phyloP scores from a whole-genome alignment of 2,888 invertebrate species.

The Aporophyla lueneburgensis region DNA sequence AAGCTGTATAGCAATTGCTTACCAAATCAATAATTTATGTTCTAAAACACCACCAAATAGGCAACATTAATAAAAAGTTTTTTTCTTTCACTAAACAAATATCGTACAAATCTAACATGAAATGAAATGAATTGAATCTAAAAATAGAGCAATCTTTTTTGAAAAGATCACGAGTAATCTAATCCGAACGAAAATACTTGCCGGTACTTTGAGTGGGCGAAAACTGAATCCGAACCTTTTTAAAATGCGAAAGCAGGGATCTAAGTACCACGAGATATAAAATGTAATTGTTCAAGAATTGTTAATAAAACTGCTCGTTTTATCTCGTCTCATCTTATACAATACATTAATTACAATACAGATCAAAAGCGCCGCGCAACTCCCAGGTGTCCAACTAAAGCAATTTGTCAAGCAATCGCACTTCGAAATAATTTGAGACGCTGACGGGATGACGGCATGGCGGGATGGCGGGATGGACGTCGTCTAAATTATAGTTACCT shows the following conservation, averaged over 20 bases:
- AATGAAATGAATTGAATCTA: slow-evolving; percentile 6
- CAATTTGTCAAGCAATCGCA: slow-evolving; percentile 61
- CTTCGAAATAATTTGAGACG: slow-evolving; percentile 64
- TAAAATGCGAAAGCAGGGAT: not conserved
- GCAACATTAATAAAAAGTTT: not conserved
- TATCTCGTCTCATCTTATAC: not conserved
- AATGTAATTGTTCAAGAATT: not conserved
- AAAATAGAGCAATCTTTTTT: not conserved
- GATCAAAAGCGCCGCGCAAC: slow-evolving; percentile 39
- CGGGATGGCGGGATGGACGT: slow-evolving; percentile 62
- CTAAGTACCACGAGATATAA: not conserved
- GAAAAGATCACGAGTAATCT: not conserved
- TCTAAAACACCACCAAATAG: not conserved
- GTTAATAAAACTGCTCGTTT: slow-evolving; percentile 19
- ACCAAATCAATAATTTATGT: not conserved
- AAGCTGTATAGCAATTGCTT: slow-evolving; percentile 4
- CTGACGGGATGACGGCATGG: slow-evolving; percentile 59
- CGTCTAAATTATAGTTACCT: slow-evolving; percentile 74
- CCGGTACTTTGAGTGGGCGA: not conserved
- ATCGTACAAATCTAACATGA: not conserved
- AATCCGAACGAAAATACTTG: slow-evolving; percentile 22
- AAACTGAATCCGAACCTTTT: not conserved
- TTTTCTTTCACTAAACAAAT: not conserved
- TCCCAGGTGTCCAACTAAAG: slow-evolving; percentile 55
- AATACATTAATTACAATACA: slow-evolving; percentile 23